Evolutionary conservation across 92 coral and sea anemone genomes (phyloP).

Genomic region (Porites rus): DNA sequence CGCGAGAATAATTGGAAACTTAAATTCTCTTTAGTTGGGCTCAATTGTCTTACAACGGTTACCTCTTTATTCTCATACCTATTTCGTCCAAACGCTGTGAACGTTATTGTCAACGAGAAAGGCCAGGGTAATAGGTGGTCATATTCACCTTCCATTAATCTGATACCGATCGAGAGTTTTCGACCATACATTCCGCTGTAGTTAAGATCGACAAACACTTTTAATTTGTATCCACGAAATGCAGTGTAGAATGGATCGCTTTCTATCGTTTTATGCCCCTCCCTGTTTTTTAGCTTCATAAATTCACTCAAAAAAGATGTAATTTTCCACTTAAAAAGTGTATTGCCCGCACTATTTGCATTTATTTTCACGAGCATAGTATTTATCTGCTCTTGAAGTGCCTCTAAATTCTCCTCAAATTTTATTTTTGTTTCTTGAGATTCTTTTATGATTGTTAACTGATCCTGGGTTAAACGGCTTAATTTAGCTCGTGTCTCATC

Average conservation of each 20-base stretch:
- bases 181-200: accelerated
- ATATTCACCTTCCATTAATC: background rate
- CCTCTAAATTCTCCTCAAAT: no score
- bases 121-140: constrained; percentile 33
- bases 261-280: background rate
- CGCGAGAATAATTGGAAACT: no score
- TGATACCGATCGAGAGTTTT: background rate
- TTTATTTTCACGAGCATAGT: no score
- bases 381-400: no score
- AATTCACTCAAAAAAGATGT: background rate
- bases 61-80: no score
- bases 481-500: no score
- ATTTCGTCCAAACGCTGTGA: background rate
- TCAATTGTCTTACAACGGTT: background rate
- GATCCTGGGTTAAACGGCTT: no score
- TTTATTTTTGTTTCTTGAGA: no score
- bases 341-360: no score
- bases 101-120: background rate
- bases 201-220: background rate
- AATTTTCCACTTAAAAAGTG: background rate
- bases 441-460: no score
- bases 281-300: background rate
- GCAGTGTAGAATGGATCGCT: background rate
- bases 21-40: background rate
- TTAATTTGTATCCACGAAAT: background rate